phyloP scores from a whole-genome alignment of 2,797 vertebrate genomes.

The Vespertilio murinus region DNA sequence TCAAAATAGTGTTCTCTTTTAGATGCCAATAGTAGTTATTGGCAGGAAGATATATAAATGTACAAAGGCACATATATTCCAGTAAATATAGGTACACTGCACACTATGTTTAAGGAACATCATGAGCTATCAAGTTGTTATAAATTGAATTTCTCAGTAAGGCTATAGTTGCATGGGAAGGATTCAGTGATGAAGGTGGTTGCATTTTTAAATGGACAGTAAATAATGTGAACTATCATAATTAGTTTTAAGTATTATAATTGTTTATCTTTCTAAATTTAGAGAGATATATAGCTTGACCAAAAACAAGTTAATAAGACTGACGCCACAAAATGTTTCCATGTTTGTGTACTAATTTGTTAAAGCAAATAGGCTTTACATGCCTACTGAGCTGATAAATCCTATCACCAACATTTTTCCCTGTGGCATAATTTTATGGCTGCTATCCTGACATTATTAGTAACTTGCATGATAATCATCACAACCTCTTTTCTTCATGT shows the following conservation, averaged over 20 bases:
- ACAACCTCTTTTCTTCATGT: background rate
- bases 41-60: background rate
- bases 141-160: background rate
- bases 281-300: background rate
- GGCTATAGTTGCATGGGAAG: background rate
- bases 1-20: background rate
- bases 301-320: slow-evolving; percentile 54
- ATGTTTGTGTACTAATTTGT: slow-evolving; percentile 39
- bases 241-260: slow-evolving; percentile 37
- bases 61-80: background rate
- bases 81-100: background rate
- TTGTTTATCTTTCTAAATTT: slow-evolving; percentile 26
- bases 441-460: slow-evolving; percentile 14
- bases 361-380: slow-evolving; percentile 30
- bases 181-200: background rate
- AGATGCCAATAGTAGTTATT: background rate
- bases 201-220: slow-evolving; percentile 3
- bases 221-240: slow-evolving; percentile 7
- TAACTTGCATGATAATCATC: slow-evolving; percentile 11
- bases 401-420: background rate
- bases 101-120: background rate
- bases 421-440: background rate
- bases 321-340: background rate
- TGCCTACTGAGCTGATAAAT: slow-evolving; percentile 7
- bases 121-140: background rate